Evolutionary conservation across 2,113 vertebrate genomes (phyloP), one percentile per base, ranked within the genome.

Genomic region (Tragelaphus imberbis): DNA sequence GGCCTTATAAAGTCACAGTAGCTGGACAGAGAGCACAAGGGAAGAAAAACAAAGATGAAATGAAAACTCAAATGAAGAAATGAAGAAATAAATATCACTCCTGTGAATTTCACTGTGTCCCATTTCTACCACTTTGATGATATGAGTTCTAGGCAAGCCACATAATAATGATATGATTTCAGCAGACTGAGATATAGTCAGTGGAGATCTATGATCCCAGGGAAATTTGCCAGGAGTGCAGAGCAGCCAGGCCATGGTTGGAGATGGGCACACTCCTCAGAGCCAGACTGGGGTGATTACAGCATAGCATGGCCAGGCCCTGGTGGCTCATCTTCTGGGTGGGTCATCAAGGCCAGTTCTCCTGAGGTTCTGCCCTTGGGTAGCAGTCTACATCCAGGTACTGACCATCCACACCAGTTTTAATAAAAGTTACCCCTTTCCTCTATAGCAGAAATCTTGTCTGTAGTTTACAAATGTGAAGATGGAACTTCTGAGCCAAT

Each of bases 381-480:
- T 14, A 65, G 15, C 16, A 16, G 85, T 58, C 16, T 30, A 53
- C 33, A 77, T 44, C 17, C 33, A 27, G 36, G 19, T 30, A 36
- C 8, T 81, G 7, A 11, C 61, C 84, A 51, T 4, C 21, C 53
- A 56, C 1, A 5, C 5, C 15, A 15, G 27, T 28, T 63, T 89
- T 80, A 85, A 36, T 36, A 53, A n/a, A 92, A 59, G 1, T 1
- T n/a, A 21, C 2, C 10, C 15, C 7, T 51, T 80, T 63, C 58
- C 47, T 36, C 25, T 11, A 59, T 0, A 33, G 5, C 2, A 5
- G 30, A 7, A 85, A 8, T 47, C 47, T 36, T 47, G 15, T 8
- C 36, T 95, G 2, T 36, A 94, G 59, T 40, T 92, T 75, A 85
- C 36, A 92, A 55, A 82, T 4, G 51, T 28, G 55, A 91, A 93